Base-by-base conservation (phyloP, 2,113 vertebrate genomes). In the Microtus montanus region DNA sequence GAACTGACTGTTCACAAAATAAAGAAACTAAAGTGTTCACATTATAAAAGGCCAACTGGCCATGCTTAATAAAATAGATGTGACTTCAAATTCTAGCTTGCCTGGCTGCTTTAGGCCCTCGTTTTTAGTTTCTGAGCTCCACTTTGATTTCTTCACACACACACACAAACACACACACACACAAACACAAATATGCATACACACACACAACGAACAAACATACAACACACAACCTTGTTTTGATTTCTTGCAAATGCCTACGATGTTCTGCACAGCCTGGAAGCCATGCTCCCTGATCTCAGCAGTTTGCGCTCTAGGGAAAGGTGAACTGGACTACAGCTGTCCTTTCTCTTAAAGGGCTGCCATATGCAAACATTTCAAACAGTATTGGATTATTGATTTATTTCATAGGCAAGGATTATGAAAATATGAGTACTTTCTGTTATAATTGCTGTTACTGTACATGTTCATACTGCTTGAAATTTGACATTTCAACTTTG, bases 11-110 rank as follows among this genome's bases (percentile, higher is more conserved):
- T 92, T 58, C 30, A 78, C 35, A 91, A 85, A 92, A 35, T 68
- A 89, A 87, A 89, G 79, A 95, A 92, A 88, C n/a, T 41, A 61
- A 87, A 79, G 70, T 30, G 41, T 92, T 90, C 68, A 63, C 30
- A 15, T 86, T 94, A 66, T 52, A 38, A 80, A 97, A 77, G 35
- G 78, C 54, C 63, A 20, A 92, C 49, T 90, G 35, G 52, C 47
- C 85, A 80, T 19, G 38, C 75, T 58, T 49, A 68, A 87, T 74
- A 80, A 91, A 90, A 24, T 85, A 49, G 47, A 83, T 52, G 24
- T 93, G 64, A 5, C 30, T 20, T 95, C 61, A 58, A 88, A 86
- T 83, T 92, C 41, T 49, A 89, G 17, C 30, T 84, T 35, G 91
- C 89, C 89, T 87, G n/a, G 13, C 14, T 90, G 68, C 52, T 35